Evolutionary conservation across 2,113 vertebrate species (phyloP), one percentile per base, ranked within the genome.

Genomic region (Oreochromis spilurus): DNA sequence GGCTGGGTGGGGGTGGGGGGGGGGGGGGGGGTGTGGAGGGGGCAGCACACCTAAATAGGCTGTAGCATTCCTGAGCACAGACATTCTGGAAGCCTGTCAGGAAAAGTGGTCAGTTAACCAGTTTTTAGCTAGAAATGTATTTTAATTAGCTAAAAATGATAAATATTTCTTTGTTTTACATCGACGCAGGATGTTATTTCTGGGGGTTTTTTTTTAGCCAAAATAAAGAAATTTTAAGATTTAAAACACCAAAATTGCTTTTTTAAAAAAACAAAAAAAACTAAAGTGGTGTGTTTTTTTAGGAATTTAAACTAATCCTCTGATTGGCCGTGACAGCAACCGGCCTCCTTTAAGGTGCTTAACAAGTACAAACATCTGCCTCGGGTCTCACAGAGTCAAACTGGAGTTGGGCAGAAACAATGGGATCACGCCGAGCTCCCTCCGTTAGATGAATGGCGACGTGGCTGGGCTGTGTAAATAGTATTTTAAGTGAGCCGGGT

Each of bases 401-500:
- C 36, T 24, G 53, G 53, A 57, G n/a, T 16, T 31, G 43, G 14
- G 36, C 53, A 26, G 36, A 36, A 58, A 43, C 72, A 52, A 77
- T 77, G 72, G 45, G 72, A 34, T 77, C 24, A 75, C 2, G 16
- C 70, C n/a, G 9, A 55, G 52, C 52, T 48, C 45, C 14, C 12
- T 50, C 57, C 1, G 24, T 55, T 31, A 91, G 90, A 90, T 85
- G 89, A 90, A 93, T 86, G 92, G 84, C 55, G 83, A 24, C 3
- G 19, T 19, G 84, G 92, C 62, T 87, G 21, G 82, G 84, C 92
- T 88, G 94, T 94, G 96, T 97, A 96, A 97, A 97, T 96, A 96
- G 95, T 94, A 92, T 92, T 92, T 94, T 96, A 94, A 89, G 93
- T 90, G 93, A 90, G 72, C 88, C 55, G 90, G 90, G 94, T 89